Evolutionary conservation across 2,888 invertebrate species (phyloP).

Genomic region (Phragmatobia fuliginosa): DNA sequence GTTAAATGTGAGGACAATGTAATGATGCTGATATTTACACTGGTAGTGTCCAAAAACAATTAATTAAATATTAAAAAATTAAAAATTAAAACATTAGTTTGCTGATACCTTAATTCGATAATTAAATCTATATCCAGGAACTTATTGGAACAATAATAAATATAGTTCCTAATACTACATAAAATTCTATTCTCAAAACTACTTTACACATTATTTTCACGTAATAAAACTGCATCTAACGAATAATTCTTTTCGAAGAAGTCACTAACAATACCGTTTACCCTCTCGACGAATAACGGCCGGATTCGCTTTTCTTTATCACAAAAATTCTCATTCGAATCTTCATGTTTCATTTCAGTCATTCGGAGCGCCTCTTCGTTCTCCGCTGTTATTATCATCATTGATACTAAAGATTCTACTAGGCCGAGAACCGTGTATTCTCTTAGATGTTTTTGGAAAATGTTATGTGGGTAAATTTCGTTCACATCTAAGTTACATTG

Average conservation of each 20-base stretch:
- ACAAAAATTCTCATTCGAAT: slow-evolving; percentile 51
- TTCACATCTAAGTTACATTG: slow-evolving; percentile 67
- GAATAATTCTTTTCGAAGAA: slow-evolving; percentile 70
- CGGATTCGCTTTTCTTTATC: slow-evolving; percentile 56
- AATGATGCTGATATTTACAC: too few species aligned
- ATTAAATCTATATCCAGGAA: too few species aligned
- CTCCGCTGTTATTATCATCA: slow-evolving; percentile 76
- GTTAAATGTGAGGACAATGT: too few species aligned
- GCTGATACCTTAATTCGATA: too few species aligned
- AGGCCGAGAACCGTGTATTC: slow-evolving; percentile 72
- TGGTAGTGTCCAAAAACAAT: too few species aligned
- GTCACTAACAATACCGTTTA: slow-evolving; percentile 70
- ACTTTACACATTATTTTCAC: slow-evolving; percentile 30
- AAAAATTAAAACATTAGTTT: too few species aligned
- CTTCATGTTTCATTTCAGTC: slow-evolving; percentile 69
- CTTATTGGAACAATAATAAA: too few species aligned
- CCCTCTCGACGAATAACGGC: slow-evolving; percentile 64
- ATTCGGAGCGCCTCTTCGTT: slow-evolving; percentile 71
- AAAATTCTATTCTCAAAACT: background rate
- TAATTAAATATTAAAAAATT: too few species aligned
- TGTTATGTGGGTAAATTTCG: slow-evolving; percentile 62
- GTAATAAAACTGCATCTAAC: slow-evolving; percentile 57
- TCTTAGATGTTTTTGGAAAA: slow-evolving; percentile 66
- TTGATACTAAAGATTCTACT: slow-evolving; percentile 74
- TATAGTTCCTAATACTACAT: background rate